phyloP scores from a whole-genome alignment of 2,797 vertebrate species.

The Tangara arthus region DNA sequence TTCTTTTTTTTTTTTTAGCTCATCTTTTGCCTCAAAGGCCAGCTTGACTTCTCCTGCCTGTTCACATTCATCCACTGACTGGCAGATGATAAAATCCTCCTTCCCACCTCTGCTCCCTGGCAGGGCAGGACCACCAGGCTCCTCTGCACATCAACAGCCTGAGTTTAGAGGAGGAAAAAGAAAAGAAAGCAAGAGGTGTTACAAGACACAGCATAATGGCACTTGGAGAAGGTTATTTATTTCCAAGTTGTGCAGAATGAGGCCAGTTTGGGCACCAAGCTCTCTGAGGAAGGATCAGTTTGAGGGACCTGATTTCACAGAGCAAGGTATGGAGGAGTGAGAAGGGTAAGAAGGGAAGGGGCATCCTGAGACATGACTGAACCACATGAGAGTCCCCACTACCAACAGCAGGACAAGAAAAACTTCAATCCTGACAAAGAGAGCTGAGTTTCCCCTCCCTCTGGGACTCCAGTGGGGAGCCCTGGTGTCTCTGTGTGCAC shows the following conservation, averaged over 20 bases:
- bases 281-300: neutral
- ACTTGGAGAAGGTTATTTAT: neutral
- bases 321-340: fast-evolving
- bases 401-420: neutral
- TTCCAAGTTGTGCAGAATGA: neutral
- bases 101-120: neutral
- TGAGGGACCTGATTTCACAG: neutral
- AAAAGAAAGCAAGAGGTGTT: neutral
- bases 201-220: neutral
- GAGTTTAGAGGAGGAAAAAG: neutral
- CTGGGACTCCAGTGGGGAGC: neutral
- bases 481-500: neutral
- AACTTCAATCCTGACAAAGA: neutral
- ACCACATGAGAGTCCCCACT: neutral
- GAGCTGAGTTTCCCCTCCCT: fast-evolving
- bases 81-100: neutral
- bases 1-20: neutral
- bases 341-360: neutral
- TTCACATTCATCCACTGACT: neutral
- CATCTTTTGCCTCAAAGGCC: neutral
- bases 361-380: neutral
- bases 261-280: neutral
- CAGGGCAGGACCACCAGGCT: fast-evolving
- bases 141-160: fast-evolving
- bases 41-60: neutral